Percentiles rank a stretch among this genome's conserved stretches.
Evolutionary conservation across 2,888 invertebrate species (phyloP).

Genomic region (Aquatica leii): DNA sequence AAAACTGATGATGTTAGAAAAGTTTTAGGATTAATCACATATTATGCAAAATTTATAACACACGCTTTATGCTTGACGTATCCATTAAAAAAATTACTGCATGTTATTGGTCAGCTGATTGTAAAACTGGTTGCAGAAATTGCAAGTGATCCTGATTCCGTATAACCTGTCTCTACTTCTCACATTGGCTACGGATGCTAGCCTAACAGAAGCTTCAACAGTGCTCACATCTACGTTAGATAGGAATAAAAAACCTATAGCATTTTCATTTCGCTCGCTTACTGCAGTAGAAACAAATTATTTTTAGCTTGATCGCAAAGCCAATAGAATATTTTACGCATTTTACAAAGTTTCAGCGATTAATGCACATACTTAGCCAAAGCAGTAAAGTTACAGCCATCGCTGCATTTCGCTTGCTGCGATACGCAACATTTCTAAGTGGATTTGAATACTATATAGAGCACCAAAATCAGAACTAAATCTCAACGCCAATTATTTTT

Average conservation of each 20-base stretch:
- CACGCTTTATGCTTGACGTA: no score
- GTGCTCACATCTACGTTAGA: not conserved
- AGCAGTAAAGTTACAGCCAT: not conserved
- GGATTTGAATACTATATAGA: not conserved
- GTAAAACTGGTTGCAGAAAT: no score
- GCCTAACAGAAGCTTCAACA: not conserved
- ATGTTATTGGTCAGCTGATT: no score
- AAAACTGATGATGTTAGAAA: no score
- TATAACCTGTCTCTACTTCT: slow-evolving; percentile 35
- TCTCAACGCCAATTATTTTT: not conserved
- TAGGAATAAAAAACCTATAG: slow-evolving; percentile 49
- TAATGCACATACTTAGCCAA: not conserved
- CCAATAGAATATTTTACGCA: not conserved
- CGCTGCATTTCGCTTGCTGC: not conserved
- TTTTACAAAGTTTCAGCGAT: not conserved
- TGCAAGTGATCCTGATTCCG: not conserved
- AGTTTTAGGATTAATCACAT: no score
- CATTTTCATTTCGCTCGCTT: slow-evolving; percentile 40
- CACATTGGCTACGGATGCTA: slow-evolving; percentile 40
- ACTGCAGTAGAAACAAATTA: slow-evolving; percentile 27
- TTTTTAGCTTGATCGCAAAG: slow-evolving; percentile 50
- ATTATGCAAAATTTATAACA: no score
- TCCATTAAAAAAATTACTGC: no score
- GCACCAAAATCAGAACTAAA: not conserved
- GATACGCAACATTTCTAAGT: not conserved